Conservation (phyloP, 2,888 invertebrate genomes). For the Sisyra nigra region DNA sequence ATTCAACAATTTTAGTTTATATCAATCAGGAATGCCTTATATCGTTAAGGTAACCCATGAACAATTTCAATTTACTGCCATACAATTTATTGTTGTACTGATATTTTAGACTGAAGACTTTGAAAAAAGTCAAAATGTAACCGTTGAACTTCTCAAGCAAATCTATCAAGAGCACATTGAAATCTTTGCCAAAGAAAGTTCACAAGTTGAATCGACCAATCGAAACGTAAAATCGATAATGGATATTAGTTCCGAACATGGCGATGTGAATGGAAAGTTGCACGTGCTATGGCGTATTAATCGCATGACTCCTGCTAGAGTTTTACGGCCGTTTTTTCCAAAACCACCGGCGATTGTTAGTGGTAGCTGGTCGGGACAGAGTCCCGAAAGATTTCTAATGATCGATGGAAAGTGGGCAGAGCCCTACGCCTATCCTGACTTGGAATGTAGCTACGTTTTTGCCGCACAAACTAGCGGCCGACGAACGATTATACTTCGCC, state of each 20-base stretch:
- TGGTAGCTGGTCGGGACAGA: constrained; percentile 46
- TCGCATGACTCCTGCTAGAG: constrained; percentile 54
- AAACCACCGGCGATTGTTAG: constrained; percentile 44
- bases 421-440: constrained; percentile 54
- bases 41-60: constrained; percentile 27
- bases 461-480: constrained; percentile 56
- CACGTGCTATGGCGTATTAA: constrained; percentile 52
- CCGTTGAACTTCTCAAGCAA: constrained; percentile 23
- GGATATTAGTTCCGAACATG: constrained; percentile 17
- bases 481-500: constrained; percentile 52
- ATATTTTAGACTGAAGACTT: not conserved
- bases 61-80: not conserved
- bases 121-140: not conserved
- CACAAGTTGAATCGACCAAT: constrained; percentile 31
- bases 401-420: constrained; percentile 54
- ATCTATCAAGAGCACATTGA: constrained; percentile 41
- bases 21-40: constrained; percentile 39
- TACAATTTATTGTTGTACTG: no score
- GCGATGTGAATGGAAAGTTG: constrained; percentile 15
- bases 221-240: constrained; percentile 15
- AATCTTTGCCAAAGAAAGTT: constrained; percentile 44
- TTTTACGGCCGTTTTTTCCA: constrained; percentile 54
- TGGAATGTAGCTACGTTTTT: constrained; percentile 70
- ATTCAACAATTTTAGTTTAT: constrained; percentile 31
- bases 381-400: constrained; percentile 59